Conservation (phyloP, 2,888 invertebrate species). For the Apotomis betuletana region DNA sequence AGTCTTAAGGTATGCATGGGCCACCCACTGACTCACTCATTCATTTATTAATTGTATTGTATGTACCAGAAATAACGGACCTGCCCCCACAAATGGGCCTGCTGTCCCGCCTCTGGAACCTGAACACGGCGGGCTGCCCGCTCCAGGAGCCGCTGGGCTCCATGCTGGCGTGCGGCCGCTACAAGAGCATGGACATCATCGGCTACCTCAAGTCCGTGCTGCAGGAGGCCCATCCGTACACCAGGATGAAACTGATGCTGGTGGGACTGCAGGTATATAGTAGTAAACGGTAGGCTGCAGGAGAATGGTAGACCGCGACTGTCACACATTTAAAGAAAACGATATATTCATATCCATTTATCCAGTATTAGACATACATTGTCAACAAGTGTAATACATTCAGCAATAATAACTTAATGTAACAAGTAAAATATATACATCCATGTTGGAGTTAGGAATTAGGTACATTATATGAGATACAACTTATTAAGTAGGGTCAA, state of each 20-base stretch:
- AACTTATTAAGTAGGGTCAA: too few relatives aligned
- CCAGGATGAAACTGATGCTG: conserved; percentile 97
- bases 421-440: too few relatives aligned
- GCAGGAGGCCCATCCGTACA: conserved; percentile 96
- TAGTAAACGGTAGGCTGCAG: too few relatives aligned
- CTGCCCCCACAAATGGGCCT: conserved; percentile 98
- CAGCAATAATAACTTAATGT: too few relatives aligned
- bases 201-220: conserved; percentile 93
- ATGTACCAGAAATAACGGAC: conserved; percentile 88
- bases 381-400: too few relatives aligned
- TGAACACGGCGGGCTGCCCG: conserved; percentile 95
- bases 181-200: conserved; percentile 97
- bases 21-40: neutral
- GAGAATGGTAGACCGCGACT: too few relatives aligned
- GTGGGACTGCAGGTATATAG: conserved; percentile 95
- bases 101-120: conserved; percentile 96
- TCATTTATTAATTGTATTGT: conserved; percentile 20
- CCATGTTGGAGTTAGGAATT: too few relatives aligned
- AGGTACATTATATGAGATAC: too few relatives aligned
- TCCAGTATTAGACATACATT: too few relatives aligned
- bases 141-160: conserved; percentile 93
- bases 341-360: too few relatives aligned
- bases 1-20: too few relatives aligned
- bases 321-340: too few relatives aligned
- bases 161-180: conserved; percentile 96